Evolutionary conservation across 2,888 invertebrate species (phyloP).

Genomic region (Chloroclystis v-ata): DNA sequence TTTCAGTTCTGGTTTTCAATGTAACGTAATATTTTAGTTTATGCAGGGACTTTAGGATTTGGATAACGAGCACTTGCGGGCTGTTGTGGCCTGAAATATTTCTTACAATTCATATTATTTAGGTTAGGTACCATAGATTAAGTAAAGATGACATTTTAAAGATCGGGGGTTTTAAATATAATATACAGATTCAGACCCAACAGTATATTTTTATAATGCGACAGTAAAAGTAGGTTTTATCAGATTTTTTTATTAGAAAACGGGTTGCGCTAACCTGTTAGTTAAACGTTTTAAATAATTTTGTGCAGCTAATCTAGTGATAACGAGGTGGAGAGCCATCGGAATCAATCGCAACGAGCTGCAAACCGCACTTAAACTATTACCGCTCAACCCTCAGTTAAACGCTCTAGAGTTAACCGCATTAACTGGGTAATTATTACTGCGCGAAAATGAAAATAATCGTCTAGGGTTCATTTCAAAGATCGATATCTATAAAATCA

Average conservation of each 20-base stretch:
- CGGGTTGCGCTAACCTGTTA: background rate
- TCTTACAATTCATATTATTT: no score
- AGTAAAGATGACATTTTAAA: no score
- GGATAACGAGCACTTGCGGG: background rate
- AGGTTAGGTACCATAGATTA: no score
- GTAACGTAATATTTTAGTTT: background rate
- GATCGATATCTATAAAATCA: no score
- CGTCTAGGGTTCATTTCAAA: background rate
- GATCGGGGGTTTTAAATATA: no score
- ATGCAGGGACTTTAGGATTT: background rate
- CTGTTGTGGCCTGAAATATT: no score
- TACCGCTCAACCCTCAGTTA: conserved; percentile 10
- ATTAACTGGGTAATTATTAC: conserved; percentile 4
- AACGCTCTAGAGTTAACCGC: conserved; percentile 3
- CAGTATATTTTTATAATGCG: no score
- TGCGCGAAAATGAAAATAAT: background rate
- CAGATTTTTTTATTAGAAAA: no score
- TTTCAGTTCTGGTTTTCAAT: background rate
- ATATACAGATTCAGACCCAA: no score
- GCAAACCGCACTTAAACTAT: conserved; percentile 11
- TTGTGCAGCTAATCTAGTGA: background rate
- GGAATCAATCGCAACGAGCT: conserved; percentile 18
- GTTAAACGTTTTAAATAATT: background rate
- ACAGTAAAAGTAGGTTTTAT: no score
- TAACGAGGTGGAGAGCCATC: conserved; percentile 2